Evolutionary conservation across 2,797 vertebrate species (phyloP), one percentile per base, ranked within the genome.

Genomic region (Remorina albescens): DNA sequence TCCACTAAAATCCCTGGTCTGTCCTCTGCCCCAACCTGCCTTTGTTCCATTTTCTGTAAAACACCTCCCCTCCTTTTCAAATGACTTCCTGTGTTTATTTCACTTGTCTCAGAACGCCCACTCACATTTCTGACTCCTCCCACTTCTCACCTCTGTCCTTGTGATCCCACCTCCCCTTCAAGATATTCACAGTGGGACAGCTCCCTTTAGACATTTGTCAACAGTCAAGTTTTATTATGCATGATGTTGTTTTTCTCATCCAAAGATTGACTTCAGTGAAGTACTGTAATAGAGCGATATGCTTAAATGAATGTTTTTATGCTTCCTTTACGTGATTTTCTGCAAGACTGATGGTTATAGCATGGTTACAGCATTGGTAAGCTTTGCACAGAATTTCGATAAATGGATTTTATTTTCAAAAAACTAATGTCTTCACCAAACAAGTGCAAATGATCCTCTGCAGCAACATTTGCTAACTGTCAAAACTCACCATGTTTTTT

Each of bases 201-300:
- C 69, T 86, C 69, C 78, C 87, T 47, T 83, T 73, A 83, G 86
- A 86, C 88, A 62, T 75, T 89, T 82, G 83, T 87, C 89, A 75
- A 67, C 71, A 77, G 66, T 59, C 80, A 80, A 58, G 15, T 85
- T 64, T 83, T 71, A 37, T 74, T 80, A 30, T 90, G 89, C 89
- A 91, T 93, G 88, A 76, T 67, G 47, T 86, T 80, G 76, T 79
- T 74, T 70, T 77, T 56, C 67, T 83, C 71, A 82, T 79, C 80
- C 78, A 83, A 88, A 85, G 80, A 89, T 81, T 89, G 89, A 92
- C 93, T 93, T 92, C 91, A 91, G 84, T 94, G 93, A 94, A 94
- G 93, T 93, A 90, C 59, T 79, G 78, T 70, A 47, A 73, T 65
- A 78, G 80, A 76, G 41, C 36, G 47, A 71, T 81, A 28, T 81